Evolutionary conservation across 2,888 invertebrate genomes (phyloP), one percentile per base, ranked within the genome.

Genomic region (Galeruca laticollis): DNA sequence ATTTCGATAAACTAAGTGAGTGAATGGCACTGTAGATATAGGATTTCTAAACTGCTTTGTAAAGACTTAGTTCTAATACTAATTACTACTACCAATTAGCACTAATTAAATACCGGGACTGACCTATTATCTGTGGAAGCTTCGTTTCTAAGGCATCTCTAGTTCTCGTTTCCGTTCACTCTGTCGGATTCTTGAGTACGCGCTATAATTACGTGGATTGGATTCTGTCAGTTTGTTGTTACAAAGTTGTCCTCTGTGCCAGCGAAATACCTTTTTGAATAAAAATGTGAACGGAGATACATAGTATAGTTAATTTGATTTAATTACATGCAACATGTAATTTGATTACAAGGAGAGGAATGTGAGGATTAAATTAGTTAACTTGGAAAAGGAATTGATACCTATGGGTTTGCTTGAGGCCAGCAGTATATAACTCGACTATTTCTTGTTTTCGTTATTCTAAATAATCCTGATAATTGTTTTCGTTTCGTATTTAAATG

Each of bases 61-160:
- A 80, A 84, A 83, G 83, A 80, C 83, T 83, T 82, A 83, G 82
- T 83, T 83, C 82, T 84, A 82, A 83, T 83, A 83, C 84, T 84
- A 84, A 84, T 84, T 84, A 84, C 82, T 78, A 81, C 81, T 80
- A 80, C 84, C 84, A 84, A 85, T 85, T 85, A 85, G 84, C 79
- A 80, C 83, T 84, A 85, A 85, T 85, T 85, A 84, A 84, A 84
- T 83, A 81, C 82, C 82, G 77, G 63, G 82, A 81, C 83, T 84
- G 84, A 83, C 84, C 84, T 82, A 84, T 84, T 84, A 84, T 84
- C 82, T 80, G 78, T 79, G 79, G 60, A 57, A 74, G 77, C 77
- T 79, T 77, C 80, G 77, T 79, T 82, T 78, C 81, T 82, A 82
- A 82, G 82, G 82, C 80, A 78, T 82, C 82, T 75, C 79, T 81